Percentiles rank a stretch among this genome's conserved stretches.
These are phyloP conservation scores for Hormiphora californensis DNA, from an alignment of 37 sponge, comb jelly and placozoan species.

Conservation along the genomic window DNA sequence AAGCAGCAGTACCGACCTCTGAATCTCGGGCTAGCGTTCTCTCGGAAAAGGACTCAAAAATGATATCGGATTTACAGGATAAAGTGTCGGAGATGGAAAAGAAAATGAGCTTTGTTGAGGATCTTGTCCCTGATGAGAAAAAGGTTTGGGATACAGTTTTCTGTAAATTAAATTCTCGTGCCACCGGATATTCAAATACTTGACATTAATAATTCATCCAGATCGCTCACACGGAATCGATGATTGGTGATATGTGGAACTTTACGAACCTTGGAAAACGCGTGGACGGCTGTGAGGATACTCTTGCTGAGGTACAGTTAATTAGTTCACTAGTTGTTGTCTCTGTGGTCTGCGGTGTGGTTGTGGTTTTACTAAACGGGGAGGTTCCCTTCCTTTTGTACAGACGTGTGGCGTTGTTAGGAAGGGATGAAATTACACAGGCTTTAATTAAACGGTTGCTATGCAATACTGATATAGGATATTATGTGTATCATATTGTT, in stretches of 20 bases:
- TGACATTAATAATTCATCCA: background rate
- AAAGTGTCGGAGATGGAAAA: constrained; percentile 28
- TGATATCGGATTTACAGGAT: constrained; percentile 5
- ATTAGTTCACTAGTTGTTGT: background rate
- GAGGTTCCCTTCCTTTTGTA: too few relatives aligned
- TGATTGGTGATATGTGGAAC: constrained; percentile 76
- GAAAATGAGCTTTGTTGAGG: constrained; percentile 42
- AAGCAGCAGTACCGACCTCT: background rate
- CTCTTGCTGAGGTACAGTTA: constrained; percentile 61
- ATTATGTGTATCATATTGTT: too few relatives aligned
- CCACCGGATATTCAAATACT: background rate
- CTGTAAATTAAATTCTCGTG: background rate
- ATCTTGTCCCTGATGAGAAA: constrained; percentile 6
- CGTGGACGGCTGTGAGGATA: constrained; percentile 71
- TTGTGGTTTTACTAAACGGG: too few relatives aligned
- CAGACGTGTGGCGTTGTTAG: too few relatives aligned
- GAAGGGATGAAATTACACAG: too few relatives aligned
- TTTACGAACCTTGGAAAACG: constrained; percentile 72
- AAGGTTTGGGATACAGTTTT: background rate
- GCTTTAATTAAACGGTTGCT: too few relatives aligned
- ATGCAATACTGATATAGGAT: too few relatives aligned
- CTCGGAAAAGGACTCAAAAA: constrained; percentile 1
- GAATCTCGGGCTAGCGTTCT: background rate
- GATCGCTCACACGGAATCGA: constrained; percentile 47
- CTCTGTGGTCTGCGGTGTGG: background rate